Evolutionary conservation across 2,797 vertebrate genomes (phyloP).

Genomic region (Enteromius unitaeniatus): DNA sequence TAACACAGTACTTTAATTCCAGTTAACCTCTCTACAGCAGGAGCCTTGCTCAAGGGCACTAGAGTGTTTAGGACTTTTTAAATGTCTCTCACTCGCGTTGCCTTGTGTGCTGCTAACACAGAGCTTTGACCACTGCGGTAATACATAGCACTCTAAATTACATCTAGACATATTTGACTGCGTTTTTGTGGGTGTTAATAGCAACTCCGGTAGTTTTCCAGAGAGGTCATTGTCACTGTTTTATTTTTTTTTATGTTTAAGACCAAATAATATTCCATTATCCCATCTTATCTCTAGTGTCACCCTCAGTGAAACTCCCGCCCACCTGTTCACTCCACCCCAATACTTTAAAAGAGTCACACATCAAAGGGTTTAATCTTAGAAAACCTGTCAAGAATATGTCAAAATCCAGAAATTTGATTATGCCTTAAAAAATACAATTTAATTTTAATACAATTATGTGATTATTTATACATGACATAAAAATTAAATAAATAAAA

Average conservation of each 20-base stretch:
- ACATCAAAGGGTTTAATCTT: neutral
- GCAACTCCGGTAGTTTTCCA: neutral
- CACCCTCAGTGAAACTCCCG: neutral
- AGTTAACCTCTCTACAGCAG: neutral
- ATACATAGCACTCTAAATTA: neutral
- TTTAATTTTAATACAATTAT: neutral
- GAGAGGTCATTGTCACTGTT: neutral
- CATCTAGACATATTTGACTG: neutral
- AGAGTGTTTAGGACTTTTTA: slow-evolving; percentile 4
- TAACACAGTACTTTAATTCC: neutral
- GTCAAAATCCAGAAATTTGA: neutral
- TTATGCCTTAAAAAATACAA: neutral
- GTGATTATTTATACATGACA: neutral
- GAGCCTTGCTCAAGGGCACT: neutral
- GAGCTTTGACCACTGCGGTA: neutral
- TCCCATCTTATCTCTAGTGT: neutral
- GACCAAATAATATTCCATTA: neutral
- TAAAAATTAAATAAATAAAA: neutral
- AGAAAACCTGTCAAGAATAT: neutral
- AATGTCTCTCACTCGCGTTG: neutral
- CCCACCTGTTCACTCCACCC: neutral
- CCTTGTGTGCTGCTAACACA: neutral
- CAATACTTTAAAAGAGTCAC: neutral
- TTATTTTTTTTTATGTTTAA: slow-evolving; percentile 7
- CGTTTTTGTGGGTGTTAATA: neutral